Percentiles rank a stretch among this genome's conserved stretches.
These are phyloP conservation scores for Brachyptera risi DNA, from an alignment of 2,888 invertebrate species.

Conservation along the genomic window DNA sequence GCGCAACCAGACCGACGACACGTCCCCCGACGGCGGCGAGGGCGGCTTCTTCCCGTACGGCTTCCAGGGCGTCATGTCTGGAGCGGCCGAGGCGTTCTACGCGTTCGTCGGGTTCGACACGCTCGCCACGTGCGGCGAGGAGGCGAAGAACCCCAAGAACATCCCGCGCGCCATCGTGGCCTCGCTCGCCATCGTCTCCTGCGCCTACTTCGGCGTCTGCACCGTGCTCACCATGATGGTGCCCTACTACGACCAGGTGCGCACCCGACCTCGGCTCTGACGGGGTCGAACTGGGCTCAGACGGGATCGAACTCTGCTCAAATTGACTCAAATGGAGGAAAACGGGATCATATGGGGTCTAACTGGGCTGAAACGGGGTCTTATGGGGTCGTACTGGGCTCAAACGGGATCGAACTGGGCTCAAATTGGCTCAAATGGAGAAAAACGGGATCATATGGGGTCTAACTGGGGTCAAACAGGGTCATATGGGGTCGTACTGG, in stretches of 20 bases:
- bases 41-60: slow-evolving; percentile 95
- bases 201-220: slow-evolving; percentile 88
- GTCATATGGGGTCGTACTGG: too few species aligned
- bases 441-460: too few species aligned
- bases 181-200: slow-evolving; percentile 77
- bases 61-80: slow-evolving; percentile 78
- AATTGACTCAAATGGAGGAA: too few species aligned
- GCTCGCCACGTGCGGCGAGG: slow-evolving; percentile 84
- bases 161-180: slow-evolving; percentile 88
- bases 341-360: too few species aligned
- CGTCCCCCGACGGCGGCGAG: slow-evolving; percentile 52
- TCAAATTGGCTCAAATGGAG: too few species aligned
- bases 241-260: slow-evolving; percentile 86
- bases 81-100: slow-evolving; percentile 71
- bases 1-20: slow-evolving; percentile 41
- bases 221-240: slow-evolving; percentile 91
- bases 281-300: too few species aligned
- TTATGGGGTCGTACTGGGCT: too few species aligned
- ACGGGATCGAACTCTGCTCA: too few species aligned
- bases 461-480: too few species aligned
- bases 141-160: slow-evolving; percentile 91
- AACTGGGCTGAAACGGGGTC: too few species aligned
- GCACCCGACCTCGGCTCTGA: too few species aligned
- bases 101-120: slow-evolving; percentile 96
- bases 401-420: too few species aligned